Base-by-base conservation (phyloP, 2,113 vertebrate species). In the Calidris pugnax region DNA sequence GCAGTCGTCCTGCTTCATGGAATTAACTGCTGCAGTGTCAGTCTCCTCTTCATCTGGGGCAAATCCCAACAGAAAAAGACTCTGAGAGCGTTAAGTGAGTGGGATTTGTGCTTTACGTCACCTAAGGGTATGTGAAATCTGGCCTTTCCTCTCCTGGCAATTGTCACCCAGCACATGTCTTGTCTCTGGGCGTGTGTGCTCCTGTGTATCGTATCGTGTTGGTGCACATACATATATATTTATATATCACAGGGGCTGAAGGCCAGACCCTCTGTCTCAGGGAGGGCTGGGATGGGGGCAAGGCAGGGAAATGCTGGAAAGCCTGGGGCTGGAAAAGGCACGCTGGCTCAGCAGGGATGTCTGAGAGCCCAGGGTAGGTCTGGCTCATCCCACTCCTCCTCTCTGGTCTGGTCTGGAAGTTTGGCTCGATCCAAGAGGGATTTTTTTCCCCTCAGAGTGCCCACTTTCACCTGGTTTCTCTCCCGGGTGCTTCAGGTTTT, bases 161-260 rank as follows among this genome's bases (percentile, higher is more conserved):
- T 41, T 32, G 35, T 60, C 76, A 48, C 51, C 63, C 30, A 51
- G 68, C 50, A 68, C 56, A 27, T 59, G 22, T 67, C 23, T 48
- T 37, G 0, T 5, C 55, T 56, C 69, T 17, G 0, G 4, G 0
- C 3, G 27, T 41, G 63, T 0, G 2, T 60, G 57, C 28, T 41
- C 22, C 1, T 4, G 3, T 1, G 2, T 32, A 19, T 6, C 22
- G 2, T 3, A 0, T 10, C 11, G 7, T 7, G 17, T 1, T 14
- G 41, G 21, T 16, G 37, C 83, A 37, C 1, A 0, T 19, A 45
- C 26, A 2, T 9, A 17, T 12, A 1, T 10, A 13, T 12, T 1
- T 20, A 20, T 13, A 1, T 15, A 12, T 23, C 32, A 13, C 47
- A 12, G 0, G 2, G 60, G 33, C 4, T 18, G 74, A 45, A 59